A percentile compares a stretch with the other conserved stretches of the same genome.
Evolutionary conservation across 2,888 invertebrate genomes (phyloP).

Genomic region (Odontomyia ornata): DNA sequence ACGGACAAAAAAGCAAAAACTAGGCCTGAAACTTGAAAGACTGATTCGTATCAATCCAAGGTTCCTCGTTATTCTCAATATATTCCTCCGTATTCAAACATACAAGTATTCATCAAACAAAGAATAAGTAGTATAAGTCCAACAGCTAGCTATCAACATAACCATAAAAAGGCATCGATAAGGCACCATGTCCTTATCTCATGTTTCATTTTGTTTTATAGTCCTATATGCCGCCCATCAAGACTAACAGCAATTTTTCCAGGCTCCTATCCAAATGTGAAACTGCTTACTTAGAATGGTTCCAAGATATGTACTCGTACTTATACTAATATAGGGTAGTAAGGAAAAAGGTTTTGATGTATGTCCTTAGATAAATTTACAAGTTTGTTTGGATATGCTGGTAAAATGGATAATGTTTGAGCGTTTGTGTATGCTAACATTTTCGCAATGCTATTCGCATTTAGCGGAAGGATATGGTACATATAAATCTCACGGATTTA

Average conservation of each 20-base stretch:
- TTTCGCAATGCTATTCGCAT: not conserved
- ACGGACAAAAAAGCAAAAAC: not conserved
- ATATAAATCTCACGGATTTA: constrained; percentile 13
- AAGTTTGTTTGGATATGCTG: not conserved
- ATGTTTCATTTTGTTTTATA: constrained; percentile 45
- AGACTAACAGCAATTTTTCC: constrained; percentile 37
- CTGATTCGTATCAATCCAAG: constrained; percentile 26
- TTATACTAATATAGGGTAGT: no score
- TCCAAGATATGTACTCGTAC: not conserved
- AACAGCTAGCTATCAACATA: constrained; percentile 35
- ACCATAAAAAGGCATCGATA: constrained; percentile 43
- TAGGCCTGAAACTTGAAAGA: not conserved
- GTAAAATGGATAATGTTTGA: not conserved
- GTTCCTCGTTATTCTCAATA: not conserved
- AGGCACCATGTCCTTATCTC: constrained; percentile 44
- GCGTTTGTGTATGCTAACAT: not conserved
- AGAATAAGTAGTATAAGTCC: not conserved
- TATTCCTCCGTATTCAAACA: not conserved
- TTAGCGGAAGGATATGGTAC: constrained; percentile 10
- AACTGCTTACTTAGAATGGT: constrained; percentile 27
- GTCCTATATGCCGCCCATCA: constrained; percentile 43
- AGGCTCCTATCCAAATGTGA: constrained; percentile 31
- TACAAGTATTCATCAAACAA: not conserved
- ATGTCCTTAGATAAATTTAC: constrained; percentile 21
- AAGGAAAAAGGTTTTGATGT: constrained; percentile 21